Evolutionary conservation across 2,113 vertebrate genomes (phyloP).

Genomic region (Amphiprion percula): DNA sequence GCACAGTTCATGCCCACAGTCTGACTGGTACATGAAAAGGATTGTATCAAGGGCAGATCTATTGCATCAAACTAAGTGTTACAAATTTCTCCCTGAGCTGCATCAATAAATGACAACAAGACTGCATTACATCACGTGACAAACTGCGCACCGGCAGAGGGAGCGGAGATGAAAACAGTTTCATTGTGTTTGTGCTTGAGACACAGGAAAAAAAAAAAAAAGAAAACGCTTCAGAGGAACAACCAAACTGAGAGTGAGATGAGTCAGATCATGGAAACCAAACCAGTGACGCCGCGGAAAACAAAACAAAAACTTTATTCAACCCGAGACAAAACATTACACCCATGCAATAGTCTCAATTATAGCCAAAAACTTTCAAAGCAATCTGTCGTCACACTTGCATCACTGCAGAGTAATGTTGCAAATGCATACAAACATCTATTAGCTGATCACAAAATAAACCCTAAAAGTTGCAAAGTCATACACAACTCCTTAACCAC

Average conservation of each 20-base stretch:
- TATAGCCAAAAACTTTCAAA: too few relatives aligned
- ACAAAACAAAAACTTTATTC: conserved; percentile 25
- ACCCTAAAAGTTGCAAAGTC: neutral
- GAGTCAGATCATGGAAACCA: conserved; percentile 35
- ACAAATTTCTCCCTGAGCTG: neutral
- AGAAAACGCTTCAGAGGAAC: conserved; percentile 10
- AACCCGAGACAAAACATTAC: neutral
- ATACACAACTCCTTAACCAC: neutral
- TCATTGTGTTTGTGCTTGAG: neutral
- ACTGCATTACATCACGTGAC: neutral
- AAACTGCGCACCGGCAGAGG: conserved; percentile 4
- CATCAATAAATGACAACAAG: conserved; percentile 16
- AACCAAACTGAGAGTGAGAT: conserved; percentile 20
- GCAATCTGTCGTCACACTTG: too few relatives aligned
- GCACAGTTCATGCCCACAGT: neutral
- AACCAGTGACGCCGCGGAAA: conserved; percentile 17
- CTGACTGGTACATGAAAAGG: neutral
- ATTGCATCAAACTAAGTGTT: conserved; percentile 4
- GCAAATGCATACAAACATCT: too few relatives aligned
- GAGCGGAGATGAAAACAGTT: conserved; percentile 28
- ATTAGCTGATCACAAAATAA: too few relatives aligned
- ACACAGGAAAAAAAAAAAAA: too few relatives aligned
- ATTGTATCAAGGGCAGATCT: neutral
- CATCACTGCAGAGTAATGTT: too few relatives aligned
- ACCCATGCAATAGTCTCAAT: neutral